Conservation (phyloP, 1,140 invertebrate genomes). For the Mya arenaria region DNA sequence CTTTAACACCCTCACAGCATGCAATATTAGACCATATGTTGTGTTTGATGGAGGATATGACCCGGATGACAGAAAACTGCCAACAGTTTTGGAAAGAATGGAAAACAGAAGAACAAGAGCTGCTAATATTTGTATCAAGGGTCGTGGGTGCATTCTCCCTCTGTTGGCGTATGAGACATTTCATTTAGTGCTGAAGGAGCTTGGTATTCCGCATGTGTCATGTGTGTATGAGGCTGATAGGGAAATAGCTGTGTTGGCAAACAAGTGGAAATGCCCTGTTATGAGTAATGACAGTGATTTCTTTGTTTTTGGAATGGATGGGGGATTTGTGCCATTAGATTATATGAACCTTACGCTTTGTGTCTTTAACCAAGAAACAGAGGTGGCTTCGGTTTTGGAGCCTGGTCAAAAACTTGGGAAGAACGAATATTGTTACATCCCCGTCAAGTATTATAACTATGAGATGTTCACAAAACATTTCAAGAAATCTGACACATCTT, state of each 20-base stretch:
- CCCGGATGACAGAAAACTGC: conserved; percentile 88
- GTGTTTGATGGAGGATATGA: conserved; percentile 90
- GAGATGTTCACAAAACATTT: conserved; percentile 87
- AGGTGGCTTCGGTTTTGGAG: conserved; percentile 7
- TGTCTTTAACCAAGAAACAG: conserved; percentile 17
- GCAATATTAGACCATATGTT: conserved; percentile 89
- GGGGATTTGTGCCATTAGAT: conserved; percentile 89
- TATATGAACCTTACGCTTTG: conserved; percentile 83
- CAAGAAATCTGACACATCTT: conserved; percentile 40
- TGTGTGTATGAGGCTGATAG: conserved; percentile 94
- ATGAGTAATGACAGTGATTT: conserved; percentile 96
- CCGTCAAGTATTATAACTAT: conserved; percentile 88
- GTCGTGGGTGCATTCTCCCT: conserved; percentile 75
- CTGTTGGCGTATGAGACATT: conserved; percentile 87
- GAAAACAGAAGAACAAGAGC: conserved; percentile 84
- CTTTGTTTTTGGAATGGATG: conserved; percentile 89
- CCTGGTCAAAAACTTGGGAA: conserved; percentile 1
- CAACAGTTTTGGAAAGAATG: conserved; percentile 86
- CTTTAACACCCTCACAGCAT: conserved; percentile 87
- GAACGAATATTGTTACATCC: conserved; percentile 77
- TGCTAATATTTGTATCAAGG: conserved; percentile 62
- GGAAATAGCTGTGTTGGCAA: conserved; percentile 90
- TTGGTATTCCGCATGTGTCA: conserved; percentile 86
- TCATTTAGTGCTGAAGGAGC: conserved; percentile 85
- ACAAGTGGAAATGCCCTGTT: conserved; percentile 90